phyloP scores from a whole-genome alignment of 1,140 invertebrate genomes.

The Halictus rubicundus region DNA sequence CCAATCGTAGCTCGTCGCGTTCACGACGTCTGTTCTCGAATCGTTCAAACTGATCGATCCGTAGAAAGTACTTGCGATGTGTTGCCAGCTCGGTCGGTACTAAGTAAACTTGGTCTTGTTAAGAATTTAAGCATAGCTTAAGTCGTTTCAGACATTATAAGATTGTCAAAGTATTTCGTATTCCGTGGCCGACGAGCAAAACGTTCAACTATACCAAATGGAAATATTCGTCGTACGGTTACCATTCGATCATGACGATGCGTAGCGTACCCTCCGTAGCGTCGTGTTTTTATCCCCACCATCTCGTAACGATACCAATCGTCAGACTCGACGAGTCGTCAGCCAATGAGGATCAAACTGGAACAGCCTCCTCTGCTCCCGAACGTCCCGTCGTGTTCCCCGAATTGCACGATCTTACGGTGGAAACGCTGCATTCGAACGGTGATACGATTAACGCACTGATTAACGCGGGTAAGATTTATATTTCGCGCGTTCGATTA shows the following conservation, averaged over 20 bases:
- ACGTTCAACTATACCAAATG: neutral
- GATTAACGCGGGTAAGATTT: neutral
- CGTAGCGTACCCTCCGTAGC: too few species aligned
- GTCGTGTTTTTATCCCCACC: too few species aligned
- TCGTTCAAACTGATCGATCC: conserved; percentile 11
- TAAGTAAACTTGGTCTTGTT: conserved; percentile 10
- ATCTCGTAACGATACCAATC: too few species aligned
- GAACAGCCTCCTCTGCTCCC: too few species aligned
- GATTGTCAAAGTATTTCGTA: conserved; percentile 9
- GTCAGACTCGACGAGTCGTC: too few species aligned
- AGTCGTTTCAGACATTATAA: conserved; percentile 6
- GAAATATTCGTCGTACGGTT: neutral
- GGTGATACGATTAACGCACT: neutral
- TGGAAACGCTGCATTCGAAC: neutral
- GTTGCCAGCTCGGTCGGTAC: neutral
- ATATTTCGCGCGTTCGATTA: conserved; percentile 7
- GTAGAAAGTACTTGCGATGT: neutral
- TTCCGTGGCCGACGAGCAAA: neutral
- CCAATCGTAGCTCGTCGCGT: neutral
- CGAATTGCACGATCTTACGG: too few species aligned
- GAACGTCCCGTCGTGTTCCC: too few species aligned
- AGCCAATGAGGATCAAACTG: too few species aligned
- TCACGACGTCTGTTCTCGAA: conserved; percentile 18
- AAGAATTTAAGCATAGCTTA: conserved; percentile 11
- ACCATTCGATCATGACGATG: neutral